Evolutionary conservation across 2,797 vertebrate genomes (phyloP).

Genomic region (Paguma larvata): DNA sequence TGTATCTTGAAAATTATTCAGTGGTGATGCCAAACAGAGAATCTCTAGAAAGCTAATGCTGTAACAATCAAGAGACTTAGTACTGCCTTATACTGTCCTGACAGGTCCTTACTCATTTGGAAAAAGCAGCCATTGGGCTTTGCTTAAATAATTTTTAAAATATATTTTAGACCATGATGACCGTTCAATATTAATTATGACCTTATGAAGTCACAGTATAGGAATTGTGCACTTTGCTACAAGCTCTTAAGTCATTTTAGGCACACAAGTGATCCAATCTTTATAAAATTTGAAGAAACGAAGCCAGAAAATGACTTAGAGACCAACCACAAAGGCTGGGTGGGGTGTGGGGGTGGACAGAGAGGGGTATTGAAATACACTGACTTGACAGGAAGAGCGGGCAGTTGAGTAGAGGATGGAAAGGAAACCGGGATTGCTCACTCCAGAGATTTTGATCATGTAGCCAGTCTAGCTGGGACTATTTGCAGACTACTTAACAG

Average conservation of each 20-base stretch:
- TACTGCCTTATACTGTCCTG: neutral
- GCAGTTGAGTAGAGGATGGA: neutral
- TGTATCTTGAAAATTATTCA: neutral
- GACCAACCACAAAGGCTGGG: neutral
- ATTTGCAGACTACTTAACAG: neutral
- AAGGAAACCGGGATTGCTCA: neutral
- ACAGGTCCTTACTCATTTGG: neutral
- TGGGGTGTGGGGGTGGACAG: neutral
- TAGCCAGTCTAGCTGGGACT: neutral
- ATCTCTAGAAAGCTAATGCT: neutral
- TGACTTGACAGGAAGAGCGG: neutral
- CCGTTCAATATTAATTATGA: slow-evolving; percentile 32
- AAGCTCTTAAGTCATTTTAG: neutral
- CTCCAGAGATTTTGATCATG: neutral
- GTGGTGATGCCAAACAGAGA: neutral
- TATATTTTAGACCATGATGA: neutral
- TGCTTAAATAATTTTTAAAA: neutral
- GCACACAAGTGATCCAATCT: neutral
- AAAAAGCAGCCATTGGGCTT: slow-evolving; percentile 28
- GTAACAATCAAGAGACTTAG: neutral
- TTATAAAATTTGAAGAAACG: neutral
- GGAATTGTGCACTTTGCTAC: neutral
- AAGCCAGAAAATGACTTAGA: neutral
- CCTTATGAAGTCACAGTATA: neutral
- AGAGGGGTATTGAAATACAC: neutral